These are phyloP conservation scores for Philopedon plagiatum DNA, from an alignment of 2,888 invertebrate species.

Conservation along the genomic window DNA sequence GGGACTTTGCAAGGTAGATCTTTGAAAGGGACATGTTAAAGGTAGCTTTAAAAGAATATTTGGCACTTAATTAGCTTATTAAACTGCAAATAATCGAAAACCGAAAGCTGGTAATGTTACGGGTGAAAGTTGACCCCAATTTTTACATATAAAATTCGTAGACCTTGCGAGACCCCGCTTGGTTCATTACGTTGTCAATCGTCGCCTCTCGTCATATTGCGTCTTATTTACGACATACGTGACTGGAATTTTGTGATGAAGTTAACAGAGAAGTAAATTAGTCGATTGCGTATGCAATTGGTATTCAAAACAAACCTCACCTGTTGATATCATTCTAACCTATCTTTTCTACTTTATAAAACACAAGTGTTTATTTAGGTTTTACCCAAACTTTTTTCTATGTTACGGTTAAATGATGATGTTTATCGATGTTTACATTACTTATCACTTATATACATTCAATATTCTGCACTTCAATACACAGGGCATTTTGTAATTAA, in stretches of 20 bases:
- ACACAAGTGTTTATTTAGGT: not conserved
- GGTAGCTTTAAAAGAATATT: conserved; percentile 9
- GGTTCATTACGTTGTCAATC: not conserved
- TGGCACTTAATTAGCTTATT: conserved; percentile 29
- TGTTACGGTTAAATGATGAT: not conserved
- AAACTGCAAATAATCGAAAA: conserved; percentile 42
- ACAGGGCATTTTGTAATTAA: not conserved
- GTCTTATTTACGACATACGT: not conserved
- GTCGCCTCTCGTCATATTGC: not conserved
- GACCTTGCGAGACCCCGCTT: not conserved
- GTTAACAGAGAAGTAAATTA: not conserved
- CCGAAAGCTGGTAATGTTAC: conserved; percentile 42
- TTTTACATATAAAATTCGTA: conserved; percentile 45
- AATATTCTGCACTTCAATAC: not conserved
- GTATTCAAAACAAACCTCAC: not conserved
- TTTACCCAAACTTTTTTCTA: too few relatives aligned
- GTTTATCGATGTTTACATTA: not conserved
- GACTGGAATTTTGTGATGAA: not conserved
- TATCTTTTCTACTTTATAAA: not conserved
- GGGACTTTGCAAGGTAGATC: conserved; percentile 29
- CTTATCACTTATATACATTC: not conserved
- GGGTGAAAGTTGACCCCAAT: conserved; percentile 56
- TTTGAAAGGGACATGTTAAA: conserved; percentile 56
- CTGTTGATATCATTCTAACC: conserved; percentile 6
- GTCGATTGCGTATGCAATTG: too few relatives aligned